Base-by-base conservation (phyloP, 2,797 vertebrate species). In the Anas georgica region DNA sequence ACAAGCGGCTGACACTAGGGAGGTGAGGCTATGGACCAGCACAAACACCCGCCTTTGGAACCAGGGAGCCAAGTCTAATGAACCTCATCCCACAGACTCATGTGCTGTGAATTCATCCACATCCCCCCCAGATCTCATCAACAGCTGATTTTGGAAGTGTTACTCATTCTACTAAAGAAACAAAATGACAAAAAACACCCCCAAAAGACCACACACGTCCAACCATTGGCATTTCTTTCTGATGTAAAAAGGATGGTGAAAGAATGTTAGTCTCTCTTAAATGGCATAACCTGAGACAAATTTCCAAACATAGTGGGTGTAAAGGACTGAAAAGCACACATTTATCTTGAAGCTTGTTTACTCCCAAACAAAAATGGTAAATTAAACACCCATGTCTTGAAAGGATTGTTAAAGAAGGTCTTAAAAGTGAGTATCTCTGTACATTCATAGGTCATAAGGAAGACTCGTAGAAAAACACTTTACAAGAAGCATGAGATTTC, bases 31-130 rank as follows among this genome's bases (percentile, higher is more conserved):
- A 64, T 7, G 68, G n/a, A 60, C 23, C 72, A 70, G 8, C 4
- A 62, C 17, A 62, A 84, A 37, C 6, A n/a, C 11, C 12, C 6
- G 4, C 4, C 1, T 0, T 15, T 2, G 1, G 56, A 35, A 86
- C 31, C 48, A 54, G 7, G 39, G 26, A 25, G 33, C 5, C 48
- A 68, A 23, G 3, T 66, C 41, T n/a, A 88, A 68, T 0, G 13
- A 52, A 68, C 11, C 0, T 1, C 14, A 39, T 31, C 20, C 58
- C 54, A 37, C 3, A 7, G 29, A 80, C 66, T 6, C 6, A 17
- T 17, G 63, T 28, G 37, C 52, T 63, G 7, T 37, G 69, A 93
- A 56, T 54, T 93, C 60, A 77, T 45, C n/a, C 35, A 41, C 29
- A 25, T 35, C 17, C 29, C 12, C 13, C 20, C 10, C 37, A 50